A percentile compares a stretch with the other conserved stretches of the same genome.
phyloP scores from a whole-genome alignment of 2,797 vertebrate genomes.

The Hyperoplus lanceolatus region DNA sequence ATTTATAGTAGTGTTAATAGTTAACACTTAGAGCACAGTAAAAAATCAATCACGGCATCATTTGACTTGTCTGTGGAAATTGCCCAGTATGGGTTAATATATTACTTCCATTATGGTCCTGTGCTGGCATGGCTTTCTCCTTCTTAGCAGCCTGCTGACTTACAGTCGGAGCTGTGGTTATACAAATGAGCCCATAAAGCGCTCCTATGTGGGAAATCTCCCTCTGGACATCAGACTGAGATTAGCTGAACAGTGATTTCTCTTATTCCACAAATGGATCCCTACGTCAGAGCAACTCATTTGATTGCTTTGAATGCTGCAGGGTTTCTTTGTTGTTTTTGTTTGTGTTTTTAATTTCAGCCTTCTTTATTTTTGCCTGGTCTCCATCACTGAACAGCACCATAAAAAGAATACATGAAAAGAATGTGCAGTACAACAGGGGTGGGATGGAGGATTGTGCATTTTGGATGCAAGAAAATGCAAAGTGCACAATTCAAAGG shows the following conservation, averaged over 20 bases:
- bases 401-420: conserved; percentile 24
- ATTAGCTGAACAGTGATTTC: conserved; percentile 62
- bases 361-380: background rate
- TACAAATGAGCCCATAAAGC: conserved; percentile 82
- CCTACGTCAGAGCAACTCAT: conserved; percentile 44
- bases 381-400: conserved; percentile 13
- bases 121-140: conserved; percentile 66
- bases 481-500: conserved; percentile 31
- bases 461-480: conserved; percentile 14
- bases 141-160: conserved; percentile 73
- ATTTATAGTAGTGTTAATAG: conserved; percentile 68
- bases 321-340: background rate
- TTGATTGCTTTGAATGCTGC: conserved; percentile 23
- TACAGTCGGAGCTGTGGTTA: conserved; percentile 68
- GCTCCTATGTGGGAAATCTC: conserved; percentile 66
- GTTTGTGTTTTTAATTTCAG: background rate
- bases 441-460: conserved; percentile 3
- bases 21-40: conserved; percentile 72
- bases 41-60: conserved; percentile 80
- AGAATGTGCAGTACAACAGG: background rate
- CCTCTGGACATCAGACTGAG: conserved; percentile 66
- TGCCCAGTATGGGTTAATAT: conserved; percentile 77
- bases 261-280: conserved; percentile 33
- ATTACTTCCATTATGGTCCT: conserved; percentile 76
- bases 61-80: conserved; percentile 78